A percentile compares a stretch with the other conserved stretches of the same genome.
phyloP scores from a whole-genome alignment of 1,140 invertebrate genomes.

The Phocides pigmalion region DNA sequence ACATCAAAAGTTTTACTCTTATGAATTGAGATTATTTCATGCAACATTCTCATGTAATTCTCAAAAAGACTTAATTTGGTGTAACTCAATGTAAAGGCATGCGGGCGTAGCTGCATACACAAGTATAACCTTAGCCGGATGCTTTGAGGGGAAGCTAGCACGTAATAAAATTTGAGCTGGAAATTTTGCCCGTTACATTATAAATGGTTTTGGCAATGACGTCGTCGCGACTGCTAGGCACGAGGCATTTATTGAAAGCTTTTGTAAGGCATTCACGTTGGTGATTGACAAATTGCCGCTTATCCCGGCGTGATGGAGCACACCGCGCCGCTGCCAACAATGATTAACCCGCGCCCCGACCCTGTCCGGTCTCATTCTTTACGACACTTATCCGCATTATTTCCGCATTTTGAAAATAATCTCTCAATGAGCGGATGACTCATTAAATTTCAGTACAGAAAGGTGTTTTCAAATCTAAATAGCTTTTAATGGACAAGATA shows the following conservation, averaged over 20 bases:
- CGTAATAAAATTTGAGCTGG: slow-evolving; percentile 38
- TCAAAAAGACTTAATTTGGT: too few relatives aligned
- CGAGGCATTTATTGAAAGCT: slow-evolving; percentile 61
- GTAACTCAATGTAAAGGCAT: too few relatives aligned
- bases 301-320: slow-evolving; percentile 51
- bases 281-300: slow-evolving; percentile 74
- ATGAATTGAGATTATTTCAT: too few relatives aligned
- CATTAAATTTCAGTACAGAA: slow-evolving; percentile 1
- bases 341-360: slow-evolving; percentile 53
- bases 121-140: too few relatives aligned
- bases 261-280: slow-evolving; percentile 56
- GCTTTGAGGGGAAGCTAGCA: not conserved
- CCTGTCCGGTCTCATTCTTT: slow-evolving; percentile 31
- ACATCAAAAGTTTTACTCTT: too few relatives aligned
- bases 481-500: too few relatives aligned
- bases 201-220: slow-evolving; percentile 42
- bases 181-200: slow-evolving; percentile 44
- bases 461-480: not conserved
- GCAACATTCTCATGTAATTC: too few relatives aligned
- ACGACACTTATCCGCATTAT: slow-evolving; percentile 28
- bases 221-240: slow-evolving; percentile 28
- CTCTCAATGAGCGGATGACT: slow-evolving; percentile 16
- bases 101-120: too few relatives aligned
- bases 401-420: slow-evolving; percentile 22
- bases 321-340: slow-evolving; percentile 43